Percentiles rank a stretch among this genome's conserved stretches.
phyloP scores from a whole-genome alignment of 2,797 vertebrate genomes.

The Valencia hispanica region DNA sequence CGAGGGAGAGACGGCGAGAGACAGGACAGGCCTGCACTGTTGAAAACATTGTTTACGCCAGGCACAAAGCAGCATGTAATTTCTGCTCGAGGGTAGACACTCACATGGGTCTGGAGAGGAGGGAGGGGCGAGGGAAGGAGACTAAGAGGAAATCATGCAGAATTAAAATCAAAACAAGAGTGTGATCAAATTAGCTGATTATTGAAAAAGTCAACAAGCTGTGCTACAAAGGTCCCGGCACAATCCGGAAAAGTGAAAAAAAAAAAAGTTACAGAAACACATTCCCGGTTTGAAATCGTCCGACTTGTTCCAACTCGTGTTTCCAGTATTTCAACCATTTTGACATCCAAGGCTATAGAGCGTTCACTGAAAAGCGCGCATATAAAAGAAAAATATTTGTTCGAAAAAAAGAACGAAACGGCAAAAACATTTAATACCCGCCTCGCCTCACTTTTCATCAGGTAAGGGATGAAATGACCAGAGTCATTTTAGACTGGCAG shows the following conservation, averaged over 20 bases:
- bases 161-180: conserved; percentile 58
- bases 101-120: conserved; percentile 53
- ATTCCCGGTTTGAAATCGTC: not conserved
- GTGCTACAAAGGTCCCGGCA: conserved; percentile 5
- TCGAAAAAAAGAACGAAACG: too few relatives aligned
- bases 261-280: conserved; percentile 4
- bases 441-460: too few relatives aligned
- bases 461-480: too few relatives aligned
- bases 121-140: conserved; percentile 34
- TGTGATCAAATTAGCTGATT: conserved; percentile 55
- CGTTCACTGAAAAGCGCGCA: not conserved
- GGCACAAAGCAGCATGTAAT: conserved; percentile 77
- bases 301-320: not conserved
- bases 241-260: conserved; percentile 13
- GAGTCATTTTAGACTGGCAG: too few relatives aligned
- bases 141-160: conserved; percentile 56
- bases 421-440: too few relatives aligned
- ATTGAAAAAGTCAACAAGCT: conserved; percentile 50
- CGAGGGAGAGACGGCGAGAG: conserved; percentile 47
- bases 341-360: not conserved
- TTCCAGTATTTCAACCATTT: not conserved
- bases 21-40: conserved; percentile 71
- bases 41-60: conserved; percentile 79
- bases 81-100: conserved; percentile 72
- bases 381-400: not conserved